Evolutionary conservation across 2,797 vertebrate species (phyloP).

Genomic region (Eleutherodactylus coqui): DNA sequence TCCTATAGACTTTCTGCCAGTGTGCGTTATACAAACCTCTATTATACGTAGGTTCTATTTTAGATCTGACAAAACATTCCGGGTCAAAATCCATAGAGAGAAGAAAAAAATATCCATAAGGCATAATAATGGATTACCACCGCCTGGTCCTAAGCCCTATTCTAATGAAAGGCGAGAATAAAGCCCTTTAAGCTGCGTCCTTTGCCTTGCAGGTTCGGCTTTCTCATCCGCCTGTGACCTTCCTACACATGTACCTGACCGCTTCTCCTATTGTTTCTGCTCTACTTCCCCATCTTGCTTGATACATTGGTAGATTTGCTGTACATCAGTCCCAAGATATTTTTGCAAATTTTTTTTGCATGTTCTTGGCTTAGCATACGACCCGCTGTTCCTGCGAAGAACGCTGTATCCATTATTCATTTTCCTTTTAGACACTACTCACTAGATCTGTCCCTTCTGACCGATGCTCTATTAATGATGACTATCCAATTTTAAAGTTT

Average conservation of each 20-base stretch:
- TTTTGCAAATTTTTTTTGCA: conserved; percentile 10
- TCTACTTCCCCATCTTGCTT: conserved; percentile 18
- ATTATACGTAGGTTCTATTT: neutral
- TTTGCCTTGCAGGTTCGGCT: neutral
- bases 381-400: neutral
- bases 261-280: conserved; percentile 1
- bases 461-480: neutral
- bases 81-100: neutral
- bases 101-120: neutral
- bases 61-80: neutral
- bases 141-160: neutral
- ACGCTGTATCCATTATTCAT: conserved; percentile 23
- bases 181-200: neutral
- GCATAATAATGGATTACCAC: conserved; percentile 21
- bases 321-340: neutral
- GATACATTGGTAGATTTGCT: conserved; percentile 1
- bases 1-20: neutral
- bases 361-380: neutral
- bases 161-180: neutral
- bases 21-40: neutral
- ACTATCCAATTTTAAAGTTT: neutral
- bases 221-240: neutral
- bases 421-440: neutral
- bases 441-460: neutral
- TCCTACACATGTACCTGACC: conserved; percentile 35